Conservation (phyloP, 2,888 invertebrate species). For the Epirrhoe tristata region DNA sequence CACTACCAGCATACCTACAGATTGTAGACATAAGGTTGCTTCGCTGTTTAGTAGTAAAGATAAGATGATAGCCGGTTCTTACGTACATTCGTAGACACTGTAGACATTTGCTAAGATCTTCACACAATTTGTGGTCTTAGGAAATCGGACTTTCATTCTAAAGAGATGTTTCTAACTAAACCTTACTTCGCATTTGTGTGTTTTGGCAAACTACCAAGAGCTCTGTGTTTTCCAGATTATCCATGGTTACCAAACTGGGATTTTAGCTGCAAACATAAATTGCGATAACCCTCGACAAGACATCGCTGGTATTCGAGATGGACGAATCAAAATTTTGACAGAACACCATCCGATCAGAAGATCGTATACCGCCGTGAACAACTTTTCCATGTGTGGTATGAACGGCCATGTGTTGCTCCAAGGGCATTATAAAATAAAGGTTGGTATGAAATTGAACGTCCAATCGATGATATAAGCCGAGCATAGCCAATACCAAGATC, state of each 20-base stretch:
- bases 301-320: slow-evolving; percentile 79
- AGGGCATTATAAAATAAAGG: slow-evolving; percentile 69
- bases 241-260: slow-evolving; percentile 88
- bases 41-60: no score
- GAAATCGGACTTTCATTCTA: no score
- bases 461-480: no score
- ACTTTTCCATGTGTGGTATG: slow-evolving; percentile 64
- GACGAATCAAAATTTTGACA: slow-evolving; percentile 84
- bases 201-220: background rate
- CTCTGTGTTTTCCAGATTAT: slow-evolving; percentile 61
- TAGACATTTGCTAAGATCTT: no score
- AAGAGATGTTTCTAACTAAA: no score
- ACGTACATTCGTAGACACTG: no score
- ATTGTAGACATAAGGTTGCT: no score
- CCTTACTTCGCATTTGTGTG: background rate
- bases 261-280: slow-evolving; percentile 90
- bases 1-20: no score
- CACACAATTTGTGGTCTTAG: no score
- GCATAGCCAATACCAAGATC: no score
- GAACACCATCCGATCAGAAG: slow-evolving; percentile 84
- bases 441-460: no score
- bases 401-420: slow-evolving; percentile 66
- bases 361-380: slow-evolving; percentile 69
- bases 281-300: slow-evolving; percentile 85
- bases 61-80: no score